Evolutionary conservation across 2,888 invertebrate genomes (phyloP).

Genomic region (Epirrita christyi): DNA sequence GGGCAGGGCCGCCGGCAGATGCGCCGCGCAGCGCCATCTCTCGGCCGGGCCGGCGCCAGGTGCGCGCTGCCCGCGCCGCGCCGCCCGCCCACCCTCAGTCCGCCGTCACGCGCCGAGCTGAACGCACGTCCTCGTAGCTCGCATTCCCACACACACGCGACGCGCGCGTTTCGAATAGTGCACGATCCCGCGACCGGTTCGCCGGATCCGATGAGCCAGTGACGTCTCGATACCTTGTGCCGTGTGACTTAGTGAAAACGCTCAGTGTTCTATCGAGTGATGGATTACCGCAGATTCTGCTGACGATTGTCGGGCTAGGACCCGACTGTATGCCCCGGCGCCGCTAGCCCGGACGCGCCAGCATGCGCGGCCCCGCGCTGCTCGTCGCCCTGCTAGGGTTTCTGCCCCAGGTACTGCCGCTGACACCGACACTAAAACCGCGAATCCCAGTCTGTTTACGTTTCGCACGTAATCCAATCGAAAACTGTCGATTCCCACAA

Average conservation of each 20-base stretch:
- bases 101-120: constrained; percentile 79
- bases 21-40: constrained; percentile 83
- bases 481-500: constrained; percentile 54
- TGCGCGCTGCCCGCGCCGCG: constrained; percentile 77
- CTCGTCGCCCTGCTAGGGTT: constrained; percentile 84
- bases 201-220: constrained; percentile 77
- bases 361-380: constrained; percentile 83
- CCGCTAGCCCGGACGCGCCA: constrained; percentile 81
- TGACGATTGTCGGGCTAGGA: constrained; percentile 71
- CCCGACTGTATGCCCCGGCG: constrained; percentile 80
- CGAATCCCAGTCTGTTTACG: constrained; percentile 73
- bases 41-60: constrained; percentile 69
- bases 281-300: constrained; percentile 80
- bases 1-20: constrained; percentile 68
- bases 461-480: constrained; percentile 55
- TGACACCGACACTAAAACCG: constrained; percentile 67
- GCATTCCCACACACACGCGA: constrained; percentile 69
- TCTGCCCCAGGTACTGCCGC: constrained; percentile 81
- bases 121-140: constrained; percentile 68
- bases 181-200: constrained; percentile 79
- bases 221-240: constrained; percentile 78
- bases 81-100: constrained; percentile 80
- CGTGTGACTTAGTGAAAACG: constrained; percentile 82
- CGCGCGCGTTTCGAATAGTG: constrained; percentile 83
- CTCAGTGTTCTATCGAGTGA: constrained; percentile 80